Evolutionary conservation across 2,888 invertebrate species (phyloP), one percentile per base, ranked within the genome.

Genomic region (Axea sp.): DNA sequence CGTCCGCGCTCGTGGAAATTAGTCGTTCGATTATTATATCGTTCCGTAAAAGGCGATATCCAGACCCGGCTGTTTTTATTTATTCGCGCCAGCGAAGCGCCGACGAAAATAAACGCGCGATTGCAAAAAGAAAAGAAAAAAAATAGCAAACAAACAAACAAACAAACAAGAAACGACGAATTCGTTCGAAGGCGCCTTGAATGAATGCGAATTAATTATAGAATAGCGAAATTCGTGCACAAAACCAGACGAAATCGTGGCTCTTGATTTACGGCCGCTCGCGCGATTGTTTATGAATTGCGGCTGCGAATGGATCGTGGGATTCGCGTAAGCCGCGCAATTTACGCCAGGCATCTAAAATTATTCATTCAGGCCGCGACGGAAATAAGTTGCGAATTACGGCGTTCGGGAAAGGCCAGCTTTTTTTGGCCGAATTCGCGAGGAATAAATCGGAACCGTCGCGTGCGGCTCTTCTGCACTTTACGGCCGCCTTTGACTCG

Each of bases 211-310:
- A n/a, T n/a, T n/a, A n/a, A n/a, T n/a, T n/a, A n/a, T n/a, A n/a
- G n/a, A n/a, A n/a, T n/a, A n/a, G n/a, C n/a, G n/a, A n/a, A n/a
- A n/a, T n/a, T n/a, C n/a, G n/a, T n/a, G n/a, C n/a, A n/a, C n/a
- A n/a, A n/a, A n/a, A n/a, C n/a, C n/a, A n/a, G n/a, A 9, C 9
- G 11, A 41, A 37, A 30, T 12, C n/a, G 55, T 31, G n/a, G 9
- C 15, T 28, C 28, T 33, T 51, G 31, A 39, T 51, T 43, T 64
- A 49, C 33, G 26, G 8, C 11, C 11, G 22, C 19, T 15, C 15
- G 6, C 9, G n/a, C 7, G 28, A 28, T 41, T 37, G 37, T 53
- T 69, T 53, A 39, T 69, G 60, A 60, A 55, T 69, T 22, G 53
- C 35, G 9, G 26, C 35, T 35, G 8, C 53, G 41, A 62, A 51